Percentiles rank a stretch among this genome's conserved stretches.
Conservation (phyloP, 2,113 vertebrate species). For the Dendropsophus ebraccatus region DNA sequence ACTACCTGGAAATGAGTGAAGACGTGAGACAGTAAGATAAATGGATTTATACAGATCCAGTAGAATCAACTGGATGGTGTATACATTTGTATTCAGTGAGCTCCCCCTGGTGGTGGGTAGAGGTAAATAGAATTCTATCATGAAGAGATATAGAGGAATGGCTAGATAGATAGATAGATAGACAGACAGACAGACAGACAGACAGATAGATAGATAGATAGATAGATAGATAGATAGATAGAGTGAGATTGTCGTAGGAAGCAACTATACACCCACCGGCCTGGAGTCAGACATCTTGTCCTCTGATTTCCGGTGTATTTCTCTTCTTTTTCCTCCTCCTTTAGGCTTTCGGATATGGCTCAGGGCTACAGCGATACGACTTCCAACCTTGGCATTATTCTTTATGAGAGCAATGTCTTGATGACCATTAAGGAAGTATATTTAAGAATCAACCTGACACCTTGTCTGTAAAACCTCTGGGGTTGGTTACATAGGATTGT, state of each 20-base stretch:
- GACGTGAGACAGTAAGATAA: too few species aligned
- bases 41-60: too few species aligned
- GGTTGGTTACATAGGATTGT: neutral
- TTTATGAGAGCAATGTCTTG: slow-evolving; percentile 86
- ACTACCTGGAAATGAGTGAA: slow-evolving; percentile 76
- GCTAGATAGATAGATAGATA: neutral
- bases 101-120: too few species aligned
- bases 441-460: neutral
- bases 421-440: slow-evolving; percentile 60
- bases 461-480: neutral
- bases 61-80: too few species aligned
- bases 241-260: neutral
- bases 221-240: neutral
- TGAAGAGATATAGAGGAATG: neutral
- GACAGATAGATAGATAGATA: neutral
- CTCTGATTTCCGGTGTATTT: neutral
- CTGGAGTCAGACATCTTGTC: slow-evolving; percentile 29
- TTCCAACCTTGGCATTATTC: slow-evolving; percentile 88
- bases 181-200: neutral
- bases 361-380: slow-evolving; percentile 82
- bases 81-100: too few species aligned
- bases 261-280: slow-evolving; percentile 69
- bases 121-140: too few species aligned
- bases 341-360: slow-evolving; percentile 67
- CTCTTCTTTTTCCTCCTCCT: neutral